Percentiles rank a stretch among this genome's conserved stretches.
These are phyloP conservation scores for Rhabdophis nuchalis DNA, from an alignment of 2,797 vertebrate genomes.

Conservation along the genomic window DNA sequence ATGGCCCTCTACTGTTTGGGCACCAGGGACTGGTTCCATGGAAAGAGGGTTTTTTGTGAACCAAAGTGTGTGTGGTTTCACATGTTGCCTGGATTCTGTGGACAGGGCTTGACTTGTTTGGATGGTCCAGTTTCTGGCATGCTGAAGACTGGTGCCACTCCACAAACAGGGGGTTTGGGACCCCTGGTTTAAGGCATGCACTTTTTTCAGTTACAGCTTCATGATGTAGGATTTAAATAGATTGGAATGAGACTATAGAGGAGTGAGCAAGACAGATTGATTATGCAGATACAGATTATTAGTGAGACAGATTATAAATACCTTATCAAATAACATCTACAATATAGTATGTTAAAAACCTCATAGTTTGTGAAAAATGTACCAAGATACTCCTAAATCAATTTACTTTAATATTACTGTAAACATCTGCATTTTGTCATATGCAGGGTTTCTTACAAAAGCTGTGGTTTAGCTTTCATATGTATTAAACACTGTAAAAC, in stretches of 20 bases:
- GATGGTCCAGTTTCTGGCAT: background rate
- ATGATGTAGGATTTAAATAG: background rate
- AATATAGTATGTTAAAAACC: background rate
- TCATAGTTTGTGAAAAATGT: background rate
- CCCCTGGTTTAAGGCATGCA: background rate
- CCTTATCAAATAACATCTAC: too few relatives aligned
- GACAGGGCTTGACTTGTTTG: background rate
- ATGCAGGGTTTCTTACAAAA: background rate
- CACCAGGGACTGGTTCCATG: background rate
- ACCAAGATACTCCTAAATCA: background rate
- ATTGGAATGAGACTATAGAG: background rate
- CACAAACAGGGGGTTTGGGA: background rate
- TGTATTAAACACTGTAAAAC: background rate
- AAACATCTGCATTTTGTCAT: background rate
- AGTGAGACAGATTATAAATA: background rate
- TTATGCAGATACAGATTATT: background rate
- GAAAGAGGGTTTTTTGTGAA: background rate
- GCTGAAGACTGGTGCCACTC: background rate
- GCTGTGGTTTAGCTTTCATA: background rate
- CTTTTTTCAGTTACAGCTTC: background rate
- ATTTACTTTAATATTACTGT: background rate
- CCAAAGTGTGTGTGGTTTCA: background rate
- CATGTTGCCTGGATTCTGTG: background rate
- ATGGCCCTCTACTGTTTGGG: background rate
- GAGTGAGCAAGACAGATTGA: background rate